Base-by-base conservation (phyloP, 2,113 vertebrate genomes). In the Circaetus gallicus region DNA sequence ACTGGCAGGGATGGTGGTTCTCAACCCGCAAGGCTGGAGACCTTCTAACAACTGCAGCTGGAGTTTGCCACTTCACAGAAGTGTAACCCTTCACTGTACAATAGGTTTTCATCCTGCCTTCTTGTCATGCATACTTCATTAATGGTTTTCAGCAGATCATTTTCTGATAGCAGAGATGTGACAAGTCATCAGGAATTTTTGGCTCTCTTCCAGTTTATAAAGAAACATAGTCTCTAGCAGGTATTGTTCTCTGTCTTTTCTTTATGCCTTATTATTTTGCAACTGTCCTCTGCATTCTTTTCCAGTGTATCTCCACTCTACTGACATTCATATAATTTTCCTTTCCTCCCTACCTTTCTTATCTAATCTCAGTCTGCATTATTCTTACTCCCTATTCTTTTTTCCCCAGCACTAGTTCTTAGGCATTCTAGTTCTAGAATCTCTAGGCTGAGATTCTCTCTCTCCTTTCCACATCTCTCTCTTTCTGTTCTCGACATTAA, bases 241-340 rank as follows among this genome's bases (percentile, higher is more conserved):
- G 17, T 65, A 61, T 55, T 55, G 10, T 72, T 63, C 29, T 65
- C 6, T 67, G 26, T 74, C 47, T 85, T 77, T 93, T 78, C 43
- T 84, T n/a, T 61, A 17, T 70, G 55, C 7, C 9, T 66, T 66
- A 34, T 20, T 66, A 82, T 80, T 76, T 72, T 91, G 28, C 28
- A 82, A 74, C 42, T 20, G 12, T 62, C 21, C 61, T 89, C 66
- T 67, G 10, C 32, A 45, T 91, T 79, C 9, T 63, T 71, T 82
- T 63, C 38, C 56, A 71, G 9, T 50, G 12, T 38, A 63, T 29
- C 29, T 77, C 42, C 32, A 63, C 18, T 58, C 16, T 53, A 16
- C 5, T 59, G 32, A 76, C 0, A 0, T 21, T 72, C 28, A 17
- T 26, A 25, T 42, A 0, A 13, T 76, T 86, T 76, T 86, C 62